A percentile compares a stretch with the other conserved stretches of the same genome.
phyloP scores from a whole-genome alignment of 2,113 vertebrate genomes.

The Lophotis ruficrista region DNA sequence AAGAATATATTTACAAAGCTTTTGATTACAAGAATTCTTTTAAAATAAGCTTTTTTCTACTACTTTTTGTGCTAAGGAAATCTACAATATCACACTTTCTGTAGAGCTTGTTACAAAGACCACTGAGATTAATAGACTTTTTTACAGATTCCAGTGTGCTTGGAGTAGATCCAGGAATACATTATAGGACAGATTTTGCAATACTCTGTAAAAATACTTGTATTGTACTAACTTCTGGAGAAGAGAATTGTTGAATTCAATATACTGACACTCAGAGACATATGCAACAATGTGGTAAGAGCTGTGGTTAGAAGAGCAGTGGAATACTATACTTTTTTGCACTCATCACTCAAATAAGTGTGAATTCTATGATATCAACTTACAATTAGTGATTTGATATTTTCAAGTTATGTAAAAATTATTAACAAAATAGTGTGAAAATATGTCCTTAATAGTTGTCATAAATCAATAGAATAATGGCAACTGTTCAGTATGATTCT shows the following conservation, averaged over 20 bases:
- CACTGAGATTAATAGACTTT: not conserved
- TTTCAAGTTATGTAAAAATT: not conserved
- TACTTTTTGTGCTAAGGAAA: not conserved
- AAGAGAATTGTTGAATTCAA: not conserved
- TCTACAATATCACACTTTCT: not conserved
- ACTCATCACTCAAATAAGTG: not conserved
- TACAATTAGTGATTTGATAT: not conserved
- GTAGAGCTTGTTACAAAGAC: not conserved
- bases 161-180: not conserved
- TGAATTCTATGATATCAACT: not conserved
- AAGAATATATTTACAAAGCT: not conserved
- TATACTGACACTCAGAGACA: not conserved
- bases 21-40: not conserved
- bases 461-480: not conserved
- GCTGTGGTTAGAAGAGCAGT: not conserved
- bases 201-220: not conserved
- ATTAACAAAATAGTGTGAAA: not conserved
- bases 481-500: not conserved
- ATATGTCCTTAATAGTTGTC: not conserved
- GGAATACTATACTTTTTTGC: not conserved
- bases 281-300: not conserved
- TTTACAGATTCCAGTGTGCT: not conserved
- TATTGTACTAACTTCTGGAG: not conserved
- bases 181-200: not conserved
- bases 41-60: not conserved